A percentile compares a stretch with the other conserved stretches of the same genome.
Conservation (phyloP, 1,140 invertebrate genomes). For the Panagrolaimus sp. region DNA sequence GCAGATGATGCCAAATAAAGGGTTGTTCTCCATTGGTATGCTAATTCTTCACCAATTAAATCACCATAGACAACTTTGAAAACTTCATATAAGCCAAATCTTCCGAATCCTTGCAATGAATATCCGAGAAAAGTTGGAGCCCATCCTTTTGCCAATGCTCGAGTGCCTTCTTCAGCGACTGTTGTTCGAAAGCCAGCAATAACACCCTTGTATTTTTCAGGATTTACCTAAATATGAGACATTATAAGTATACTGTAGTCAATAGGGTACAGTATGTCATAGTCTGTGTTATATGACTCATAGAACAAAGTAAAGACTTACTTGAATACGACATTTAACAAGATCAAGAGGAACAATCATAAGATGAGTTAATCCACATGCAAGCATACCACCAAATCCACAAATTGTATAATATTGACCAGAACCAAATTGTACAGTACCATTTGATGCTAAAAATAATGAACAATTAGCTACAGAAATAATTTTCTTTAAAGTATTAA, state of each 20-base stretch:
- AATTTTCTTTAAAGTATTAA: neutral
- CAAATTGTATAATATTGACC: conserved; percentile 84
- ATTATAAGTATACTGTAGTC: too few species aligned
- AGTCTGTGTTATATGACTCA: neutral
- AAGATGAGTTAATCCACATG: conserved; percentile 81
- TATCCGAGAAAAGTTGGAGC: conserved; percentile 96
- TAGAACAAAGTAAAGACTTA: conserved; percentile 60
- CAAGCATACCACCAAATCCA: conserved; percentile 81
- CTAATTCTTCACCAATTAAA: conserved; percentile 82
- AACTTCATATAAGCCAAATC: conserved; percentile 71
- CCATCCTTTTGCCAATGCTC: conserved; percentile 88
- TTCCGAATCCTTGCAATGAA: conserved; percentile 76
- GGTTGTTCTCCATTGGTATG: conserved; percentile 83
- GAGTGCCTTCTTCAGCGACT: conserved; percentile 77
- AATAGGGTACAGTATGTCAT: neutral
- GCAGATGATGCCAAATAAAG: conserved; percentile 90
- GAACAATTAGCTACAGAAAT: neutral
- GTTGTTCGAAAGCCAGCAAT: conserved; percentile 76
- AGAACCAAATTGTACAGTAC: conserved; percentile 71
- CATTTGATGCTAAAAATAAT: conserved; percentile 22
- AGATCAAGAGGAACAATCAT: conserved; percentile 89
- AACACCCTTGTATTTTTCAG: conserved; percentile 85
- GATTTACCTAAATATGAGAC: conserved; percentile 64
- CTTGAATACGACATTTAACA: conserved; percentile 97
- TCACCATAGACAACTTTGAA: conserved; percentile 80